Evolutionary conservation across 2,888 invertebrate genomes (phyloP).

Genomic region (Pheosia gnoma): DNA sequence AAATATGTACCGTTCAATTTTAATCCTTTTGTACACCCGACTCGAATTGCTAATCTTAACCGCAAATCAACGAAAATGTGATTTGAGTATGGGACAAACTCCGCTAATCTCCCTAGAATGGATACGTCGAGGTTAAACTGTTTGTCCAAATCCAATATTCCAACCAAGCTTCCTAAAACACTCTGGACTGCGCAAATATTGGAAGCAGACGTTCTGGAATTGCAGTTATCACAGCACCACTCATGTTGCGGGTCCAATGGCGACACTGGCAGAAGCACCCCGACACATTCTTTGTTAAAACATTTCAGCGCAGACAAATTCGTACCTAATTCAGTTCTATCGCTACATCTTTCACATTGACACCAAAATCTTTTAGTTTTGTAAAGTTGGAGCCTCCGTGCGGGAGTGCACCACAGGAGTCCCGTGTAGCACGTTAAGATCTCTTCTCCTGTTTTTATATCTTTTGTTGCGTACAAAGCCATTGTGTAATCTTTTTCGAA

Average conservation of each 20-base stretch:
- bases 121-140: conserved; percentile 72
- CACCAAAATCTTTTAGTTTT: conserved; percentile 88
- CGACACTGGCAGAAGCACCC: conserved; percentile 79
- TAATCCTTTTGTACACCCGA: conserved; percentile 56
- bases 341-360: conserved; percentile 85
- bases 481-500: conserved; percentile 82
- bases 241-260: conserved; percentile 70
- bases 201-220: conserved; percentile 53
- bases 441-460: conserved; percentile 84
- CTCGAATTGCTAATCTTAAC: conserved; percentile 59
- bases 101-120: conserved; percentile 60
- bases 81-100: conserved; percentile 64
- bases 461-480: conserved; percentile 82
- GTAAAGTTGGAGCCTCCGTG: conserved; percentile 84
- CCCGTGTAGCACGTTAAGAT: conserved; percentile 87
- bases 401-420: conserved; percentile 86
- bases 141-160: conserved; percentile 71
- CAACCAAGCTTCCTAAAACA: conserved; percentile 82
- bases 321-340: conserved; percentile 85
- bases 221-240: conserved; percentile 85
- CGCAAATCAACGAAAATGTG: conserved; percentile 71
- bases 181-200: conserved; percentile 76
- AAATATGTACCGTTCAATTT: conserved; percentile 59
- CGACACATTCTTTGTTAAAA: conserved; percentile 75
- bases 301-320: conserved; percentile 82